A percentile compares a stretch with the other conserved stretches of the same genome.
phyloP scores from a whole-genome alignment of 2,888 invertebrate genomes.

The Prenolepis imparis region DNA sequence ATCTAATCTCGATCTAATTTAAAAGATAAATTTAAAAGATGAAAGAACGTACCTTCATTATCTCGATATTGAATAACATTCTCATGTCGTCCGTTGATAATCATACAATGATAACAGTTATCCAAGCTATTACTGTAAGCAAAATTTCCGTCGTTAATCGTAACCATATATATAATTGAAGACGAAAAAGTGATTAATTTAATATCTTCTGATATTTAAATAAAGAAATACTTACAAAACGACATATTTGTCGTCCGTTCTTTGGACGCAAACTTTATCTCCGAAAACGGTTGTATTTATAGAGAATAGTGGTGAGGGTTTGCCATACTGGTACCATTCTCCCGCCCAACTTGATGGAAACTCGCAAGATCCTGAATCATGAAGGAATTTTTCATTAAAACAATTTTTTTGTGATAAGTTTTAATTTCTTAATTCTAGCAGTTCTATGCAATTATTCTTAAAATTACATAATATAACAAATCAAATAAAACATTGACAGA shows the following conservation, averaged over 20 bases:
- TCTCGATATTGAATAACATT: conserved; percentile 88
- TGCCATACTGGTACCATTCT: conserved; percentile 92
- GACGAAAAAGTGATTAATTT: background rate
- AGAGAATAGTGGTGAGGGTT: conserved; percentile 81
- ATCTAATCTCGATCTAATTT: background rate
- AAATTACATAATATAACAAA: background rate
- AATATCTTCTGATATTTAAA: background rate
- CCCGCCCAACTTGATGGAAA: conserved; percentile 91
- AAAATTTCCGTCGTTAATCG: background rate
- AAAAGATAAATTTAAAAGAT: background rate
- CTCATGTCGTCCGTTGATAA: conserved; percentile 87
- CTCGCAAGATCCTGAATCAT: conserved; percentile 89
- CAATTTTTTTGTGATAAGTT: background rate
- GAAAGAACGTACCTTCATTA: conserved; percentile 86
- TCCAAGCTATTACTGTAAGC: conserved; percentile 83
- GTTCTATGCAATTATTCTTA: background rate
- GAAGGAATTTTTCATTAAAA: conserved; percentile 34
- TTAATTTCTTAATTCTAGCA: background rate
- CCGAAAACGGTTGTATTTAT: conserved; percentile 87
- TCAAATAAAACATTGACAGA: background rate
- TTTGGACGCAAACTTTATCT: conserved; percentile 90
- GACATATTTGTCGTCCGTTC: conserved; percentile 88
- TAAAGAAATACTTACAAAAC: conserved; percentile 78
- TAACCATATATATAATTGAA: background rate
- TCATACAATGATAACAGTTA: conserved; percentile 87